Base-by-base conservation (phyloP, 2,888 invertebrate genomes). In the Cryptocephalus moraei region DNA sequence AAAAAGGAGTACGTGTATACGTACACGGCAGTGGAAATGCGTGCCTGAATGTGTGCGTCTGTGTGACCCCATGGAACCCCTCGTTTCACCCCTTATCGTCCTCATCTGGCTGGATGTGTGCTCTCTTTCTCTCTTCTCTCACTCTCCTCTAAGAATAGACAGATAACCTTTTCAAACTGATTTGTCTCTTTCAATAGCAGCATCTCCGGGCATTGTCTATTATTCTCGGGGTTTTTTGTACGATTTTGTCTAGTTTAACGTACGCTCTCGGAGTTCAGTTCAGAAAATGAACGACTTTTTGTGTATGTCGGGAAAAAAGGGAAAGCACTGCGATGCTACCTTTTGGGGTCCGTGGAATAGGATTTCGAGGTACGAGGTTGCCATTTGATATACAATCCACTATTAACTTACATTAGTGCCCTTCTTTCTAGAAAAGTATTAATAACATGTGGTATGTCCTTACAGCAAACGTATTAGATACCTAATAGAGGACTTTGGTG, bases 111-210 rank as follows among this genome's bases (percentile, higher is more conserved):
- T 32, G 32, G 42, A 22, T 49, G 47, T 22, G 22, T 22, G 22
- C 22, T 22, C 47, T 55, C 47, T 48, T n/a, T n/a, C n/a, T n/a
- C n/a, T n/a, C n/a, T n/a, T n/a, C n/a, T 57, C 53, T 50, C 44
- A 4, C 22, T 49, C 49, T 52, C 49, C 50, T 53, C 42, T 47
- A 52, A 58, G 59, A 58, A 59, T 58, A 59, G 57, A 54, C 56
- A 60, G 62, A 61, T 62, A 62, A 62, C 61, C 62, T 62, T 61
- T 62, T 59, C 56, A 59, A 62, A 60, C 60, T 60, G 61, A 62
- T 61, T 62, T 62, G 61, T 62, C 62, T 62, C 51, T 58, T 60
- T 61, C 59, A 62, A 61, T 62, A 56, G 58, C 58, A 60, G 59
- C 61, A 54, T 50, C 57, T 50, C 53, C 22, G 13, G 54, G 51